Conservation (phyloP, 1,140 invertebrate species). For the Anthonomus grandis region DNA sequence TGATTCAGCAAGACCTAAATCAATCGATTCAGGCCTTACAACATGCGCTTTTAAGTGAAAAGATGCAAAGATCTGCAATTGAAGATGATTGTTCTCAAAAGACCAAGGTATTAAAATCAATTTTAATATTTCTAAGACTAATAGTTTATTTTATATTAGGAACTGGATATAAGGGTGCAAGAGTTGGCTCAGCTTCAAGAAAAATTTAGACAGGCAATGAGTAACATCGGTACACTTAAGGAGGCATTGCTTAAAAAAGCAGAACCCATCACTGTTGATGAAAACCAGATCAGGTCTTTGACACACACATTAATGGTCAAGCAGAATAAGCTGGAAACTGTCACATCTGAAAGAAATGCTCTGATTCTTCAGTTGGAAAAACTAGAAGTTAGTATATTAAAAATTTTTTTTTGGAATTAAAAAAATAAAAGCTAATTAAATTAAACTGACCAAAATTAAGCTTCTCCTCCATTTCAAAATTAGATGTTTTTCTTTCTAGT, state of each 20-base stretch:
- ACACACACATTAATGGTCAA: constrained; percentile 80
- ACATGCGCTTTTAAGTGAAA: constrained; percentile 56
- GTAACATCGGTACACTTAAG: constrained; percentile 31
- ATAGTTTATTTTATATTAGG: constrained; percentile 48
- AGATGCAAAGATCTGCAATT: constrained; percentile 52
- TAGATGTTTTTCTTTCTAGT: neutral
- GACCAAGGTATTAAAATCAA: constrained; percentile 48
- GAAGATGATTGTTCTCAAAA: constrained; percentile 59
- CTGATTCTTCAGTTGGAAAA: constrained; percentile 74
- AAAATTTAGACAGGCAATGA: constrained; percentile 19
- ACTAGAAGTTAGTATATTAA: constrained; percentile 67
- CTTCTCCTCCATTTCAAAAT: too few species aligned
- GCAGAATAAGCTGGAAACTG: constrained; percentile 70
- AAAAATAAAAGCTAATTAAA: constrained; percentile 7
- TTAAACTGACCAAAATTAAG: too few species aligned
- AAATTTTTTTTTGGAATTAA: constrained; percentile 5
- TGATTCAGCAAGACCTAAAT: constrained; percentile 37
- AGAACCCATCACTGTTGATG: constrained; percentile 50
- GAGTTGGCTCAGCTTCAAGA: constrained; percentile 52
- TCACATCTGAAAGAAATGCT: constrained; percentile 78
- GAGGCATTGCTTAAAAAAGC: constrained; percentile 22
- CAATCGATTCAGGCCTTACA: constrained; percentile 48
- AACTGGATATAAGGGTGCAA: constrained; percentile 51
- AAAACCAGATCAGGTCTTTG: constrained; percentile 64
- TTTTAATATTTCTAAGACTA: too few species aligned